Conservation (phyloP, 2,888 invertebrate species). For the Drosophila kokeensis region DNA sequence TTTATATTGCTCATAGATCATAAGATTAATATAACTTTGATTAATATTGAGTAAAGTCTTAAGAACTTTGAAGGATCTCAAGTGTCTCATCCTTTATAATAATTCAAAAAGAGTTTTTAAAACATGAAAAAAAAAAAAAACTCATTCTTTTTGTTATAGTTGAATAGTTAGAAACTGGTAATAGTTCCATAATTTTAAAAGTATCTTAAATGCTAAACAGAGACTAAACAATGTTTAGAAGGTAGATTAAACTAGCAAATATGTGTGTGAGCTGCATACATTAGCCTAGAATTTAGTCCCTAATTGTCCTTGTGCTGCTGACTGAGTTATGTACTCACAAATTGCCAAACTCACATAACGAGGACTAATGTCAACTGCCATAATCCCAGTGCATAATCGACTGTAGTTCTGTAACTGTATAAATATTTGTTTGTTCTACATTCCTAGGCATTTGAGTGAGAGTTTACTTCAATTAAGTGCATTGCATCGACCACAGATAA, state of each 20-base stretch:
- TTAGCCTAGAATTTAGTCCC: neutral
- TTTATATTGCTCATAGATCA: too few species aligned
- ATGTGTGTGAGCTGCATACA: neutral
- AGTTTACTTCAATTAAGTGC: conserved; percentile 48
- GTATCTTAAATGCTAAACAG: neutral
- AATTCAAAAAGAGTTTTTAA: neutral
- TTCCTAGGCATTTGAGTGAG: conserved; percentile 31
- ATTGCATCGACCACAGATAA: conserved; percentile 57
- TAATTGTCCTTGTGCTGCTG: neutral
- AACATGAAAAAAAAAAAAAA: neutral
- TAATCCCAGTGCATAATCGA: neutral
- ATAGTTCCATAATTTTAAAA: neutral
- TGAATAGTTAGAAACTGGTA: neutral
- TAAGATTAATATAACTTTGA: too few species aligned
- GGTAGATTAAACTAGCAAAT: neutral
- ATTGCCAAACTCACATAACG: neutral
- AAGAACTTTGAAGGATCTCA: too few species aligned
- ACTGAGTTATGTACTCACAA: neutral
- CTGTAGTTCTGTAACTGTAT: neutral
- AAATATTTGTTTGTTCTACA: conserved; percentile 20
- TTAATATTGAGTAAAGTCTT: too few species aligned
- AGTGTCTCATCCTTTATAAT: neutral
- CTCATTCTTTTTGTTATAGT: too few species aligned
- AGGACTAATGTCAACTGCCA: neutral
- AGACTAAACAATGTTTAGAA: neutral